Evolutionary conservation across 2,888 invertebrate species (phyloP).

Genomic region (Ornithoptera priamus): DNA sequence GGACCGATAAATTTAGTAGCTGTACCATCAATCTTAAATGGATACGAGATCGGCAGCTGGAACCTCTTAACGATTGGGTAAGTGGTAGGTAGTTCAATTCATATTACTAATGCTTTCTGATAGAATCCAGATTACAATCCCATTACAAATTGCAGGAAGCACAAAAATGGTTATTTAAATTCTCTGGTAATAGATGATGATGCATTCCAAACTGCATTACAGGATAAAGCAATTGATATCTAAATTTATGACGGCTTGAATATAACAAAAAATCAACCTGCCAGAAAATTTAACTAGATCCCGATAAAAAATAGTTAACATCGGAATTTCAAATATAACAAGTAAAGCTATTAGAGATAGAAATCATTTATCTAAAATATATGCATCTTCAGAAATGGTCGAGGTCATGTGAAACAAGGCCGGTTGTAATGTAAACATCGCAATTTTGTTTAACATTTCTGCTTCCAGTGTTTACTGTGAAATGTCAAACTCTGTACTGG

Average conservation of each 20-base stretch:
- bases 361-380: background rate
- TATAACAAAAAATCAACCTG: too few species aligned
- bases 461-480: slow-evolving; percentile 11
- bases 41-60: slow-evolving; percentile 28
- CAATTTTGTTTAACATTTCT: slow-evolving; percentile 16
- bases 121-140: background rate
- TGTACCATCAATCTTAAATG: slow-evolving; percentile 52
- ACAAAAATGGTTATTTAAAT: background rate
- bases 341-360: background rate
- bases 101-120: background rate
- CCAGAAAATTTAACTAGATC: too few species aligned
- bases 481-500: background rate
- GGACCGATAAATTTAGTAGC: slow-evolving; percentile 67
- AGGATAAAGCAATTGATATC: background rate
- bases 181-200: background rate
- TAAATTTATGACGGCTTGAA: too few species aligned
- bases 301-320: too few species aligned
- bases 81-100: slow-evolving; percentile 1
- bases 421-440: slow-evolving; percentile 10
- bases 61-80: slow-evolving; percentile 28
- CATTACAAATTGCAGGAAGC: background rate
- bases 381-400: slow-evolving; percentile 5
- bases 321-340: too few species aligned
- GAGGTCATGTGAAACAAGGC: slow-evolving; percentile 18
- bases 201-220: background rate